A percentile compares a stretch with the other conserved stretches of the same genome.
These are phyloP conservation scores for Sarcophaga bullata DNA, from an alignment of 1,140 invertebrate species.

Conservation along the genomic window DNA sequence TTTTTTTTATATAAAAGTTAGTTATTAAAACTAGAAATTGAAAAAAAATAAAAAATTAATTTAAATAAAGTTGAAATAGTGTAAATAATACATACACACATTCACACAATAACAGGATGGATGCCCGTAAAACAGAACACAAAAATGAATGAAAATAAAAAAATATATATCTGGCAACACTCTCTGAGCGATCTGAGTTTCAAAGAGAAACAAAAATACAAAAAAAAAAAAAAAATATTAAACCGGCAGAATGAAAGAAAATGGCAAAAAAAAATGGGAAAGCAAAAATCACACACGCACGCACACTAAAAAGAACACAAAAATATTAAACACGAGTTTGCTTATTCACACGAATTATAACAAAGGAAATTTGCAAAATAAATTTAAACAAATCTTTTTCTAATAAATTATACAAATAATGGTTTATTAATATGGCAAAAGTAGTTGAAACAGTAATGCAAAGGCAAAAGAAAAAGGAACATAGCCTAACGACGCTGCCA, in stretches of 20 bases:
- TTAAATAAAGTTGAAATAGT: constrained; percentile 25
- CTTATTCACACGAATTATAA: no score
- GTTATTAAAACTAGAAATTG: constrained; percentile 38
- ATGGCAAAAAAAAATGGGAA: neutral
- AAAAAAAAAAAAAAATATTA: neutral
- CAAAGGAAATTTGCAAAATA: no score
- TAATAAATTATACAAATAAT: no score
- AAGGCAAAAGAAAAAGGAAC: no score
- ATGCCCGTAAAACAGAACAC: neutral
- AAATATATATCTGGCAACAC: neutral
- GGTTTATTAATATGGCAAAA: no score
- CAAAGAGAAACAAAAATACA: neutral
- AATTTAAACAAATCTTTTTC: no score
- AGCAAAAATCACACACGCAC: neutral
- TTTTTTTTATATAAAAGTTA: constrained; percentile 22
- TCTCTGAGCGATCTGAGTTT: neutral
- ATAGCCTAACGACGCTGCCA: no score
- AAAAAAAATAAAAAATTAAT: constrained; percentile 39
- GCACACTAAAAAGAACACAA: no score
- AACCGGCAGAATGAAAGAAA: neutral
- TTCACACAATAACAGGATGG: neutral
- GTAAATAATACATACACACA: neutral
- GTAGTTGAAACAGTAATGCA: no score
- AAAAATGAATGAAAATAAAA: neutral
- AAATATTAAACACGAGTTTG: no score